Evolutionary conservation across 2,113 vertebrate species (phyloP).

Genomic region (Alligator mississippiensis): DNA sequence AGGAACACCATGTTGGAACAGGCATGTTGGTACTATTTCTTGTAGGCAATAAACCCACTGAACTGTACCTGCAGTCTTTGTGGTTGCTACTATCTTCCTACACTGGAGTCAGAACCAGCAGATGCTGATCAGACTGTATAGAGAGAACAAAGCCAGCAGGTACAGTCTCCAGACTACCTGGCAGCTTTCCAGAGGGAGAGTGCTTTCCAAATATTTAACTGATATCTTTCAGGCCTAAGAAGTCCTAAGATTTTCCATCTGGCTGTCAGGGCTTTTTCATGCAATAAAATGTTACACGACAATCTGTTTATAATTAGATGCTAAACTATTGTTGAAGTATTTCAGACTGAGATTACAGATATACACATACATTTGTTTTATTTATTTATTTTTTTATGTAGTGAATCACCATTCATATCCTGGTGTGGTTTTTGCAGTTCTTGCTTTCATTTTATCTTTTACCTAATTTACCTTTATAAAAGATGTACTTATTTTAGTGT

Average conservation of each 20-base stretch:
- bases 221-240: constrained; percentile 20
- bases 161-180: constrained; percentile 3
- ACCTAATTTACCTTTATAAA: not conserved
- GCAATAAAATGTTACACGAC: constrained; percentile 1
- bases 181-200: constrained; percentile 24
- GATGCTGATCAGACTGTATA: not conserved
- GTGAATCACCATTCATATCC: not conserved
- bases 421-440: not conserved
- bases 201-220: constrained; percentile 10
- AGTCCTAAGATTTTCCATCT: not conserved
- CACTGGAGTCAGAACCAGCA: no score
- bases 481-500: not conserved
- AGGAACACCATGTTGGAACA: no score
- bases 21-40: no score
- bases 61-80: no score
- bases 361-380: not conserved
- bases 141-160: not conserved
- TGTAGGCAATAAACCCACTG: no score
- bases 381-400: constrained; percentile 25
- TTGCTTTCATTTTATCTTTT: not conserved
- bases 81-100: no score
- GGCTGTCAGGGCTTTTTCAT: constrained; percentile 46
- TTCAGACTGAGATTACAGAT: not conserved
- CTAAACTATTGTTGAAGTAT: constrained; percentile 34
- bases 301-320: constrained; percentile 44